Conservation (phyloP, 2,113 vertebrate genomes). For the Erythrolamprus reginae region DNA sequence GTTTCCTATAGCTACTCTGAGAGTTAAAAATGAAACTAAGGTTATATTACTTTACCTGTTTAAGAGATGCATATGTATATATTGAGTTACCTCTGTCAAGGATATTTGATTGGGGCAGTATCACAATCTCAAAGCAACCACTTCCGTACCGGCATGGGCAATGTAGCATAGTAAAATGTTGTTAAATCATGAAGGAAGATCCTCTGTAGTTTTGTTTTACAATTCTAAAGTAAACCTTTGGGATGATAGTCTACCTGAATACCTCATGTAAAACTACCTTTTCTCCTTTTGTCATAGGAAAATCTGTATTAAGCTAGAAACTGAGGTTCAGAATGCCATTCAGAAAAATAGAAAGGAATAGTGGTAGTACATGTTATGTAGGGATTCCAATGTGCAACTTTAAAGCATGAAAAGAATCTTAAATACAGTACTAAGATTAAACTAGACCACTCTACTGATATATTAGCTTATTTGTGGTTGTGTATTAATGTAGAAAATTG, state of each 20-base stretch:
- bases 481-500: not conserved
- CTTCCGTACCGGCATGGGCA: not conserved
- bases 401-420: not conserved
- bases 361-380: not conserved
- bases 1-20: not conserved
- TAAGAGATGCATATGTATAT: not conserved
- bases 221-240: not conserved
- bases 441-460: constrained; percentile 21
- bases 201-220: not conserved
- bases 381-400: not conserved
- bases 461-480: constrained; percentile 31
- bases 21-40: not conserved
- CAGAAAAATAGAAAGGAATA: not conserved
- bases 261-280: not conserved
- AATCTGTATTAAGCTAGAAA: not conserved
- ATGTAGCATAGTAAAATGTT: not conserved
- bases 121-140: not conserved
- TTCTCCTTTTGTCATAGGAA: not conserved
- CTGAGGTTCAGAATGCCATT: not conserved
- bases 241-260: not conserved
- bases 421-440: not conserved
- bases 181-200: not conserved
- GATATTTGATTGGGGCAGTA: not conserved
- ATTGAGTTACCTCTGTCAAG: not conserved
- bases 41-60: not conserved